Conservation (phyloP, 2,113 vertebrate genomes). For the Steatornis caripensis region DNA sequence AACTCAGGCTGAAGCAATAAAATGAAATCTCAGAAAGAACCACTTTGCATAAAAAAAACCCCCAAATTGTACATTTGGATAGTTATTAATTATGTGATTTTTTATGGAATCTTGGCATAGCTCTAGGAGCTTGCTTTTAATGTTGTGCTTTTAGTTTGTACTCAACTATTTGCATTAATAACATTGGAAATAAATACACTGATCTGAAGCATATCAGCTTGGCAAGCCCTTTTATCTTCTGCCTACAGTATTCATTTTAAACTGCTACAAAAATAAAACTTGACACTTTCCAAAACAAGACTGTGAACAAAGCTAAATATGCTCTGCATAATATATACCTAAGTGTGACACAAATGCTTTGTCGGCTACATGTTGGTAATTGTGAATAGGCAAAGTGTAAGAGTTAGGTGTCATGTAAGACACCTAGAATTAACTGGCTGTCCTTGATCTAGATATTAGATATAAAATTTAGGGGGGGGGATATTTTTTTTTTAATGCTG, state of each 20-base stretch:
- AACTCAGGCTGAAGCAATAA: background rate
- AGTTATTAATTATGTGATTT: conserved; percentile 29
- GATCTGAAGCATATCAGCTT: background rate
- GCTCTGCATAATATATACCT: background rate
- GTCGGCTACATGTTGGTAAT: background rate
- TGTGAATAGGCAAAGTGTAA: background rate
- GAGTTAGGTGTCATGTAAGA: background rate
- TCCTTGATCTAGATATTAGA: background rate
- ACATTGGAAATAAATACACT: background rate
- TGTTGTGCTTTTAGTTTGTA: background rate
- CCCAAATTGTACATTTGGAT: background rate
- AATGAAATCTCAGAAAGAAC: background rate
- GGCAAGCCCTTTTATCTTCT: conserved; percentile 33
- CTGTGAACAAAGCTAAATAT: background rate
- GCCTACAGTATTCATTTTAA: conserved; percentile 8
- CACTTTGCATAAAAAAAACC: conserved; percentile 17
- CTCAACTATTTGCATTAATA: background rate
- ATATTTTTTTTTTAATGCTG: background rate
- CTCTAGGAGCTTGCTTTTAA: background rate
- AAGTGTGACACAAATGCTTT: background rate
- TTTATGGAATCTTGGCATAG: background rate
- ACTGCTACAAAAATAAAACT: conserved; percentile 9
- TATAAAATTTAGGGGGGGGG: background rate
- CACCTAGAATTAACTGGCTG: background rate
- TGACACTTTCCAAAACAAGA: background rate